These are phyloP conservation scores for Stramonita haemastoma DNA, from an alignment of 2,888 invertebrate species.

Conservation along the genomic window DNA sequence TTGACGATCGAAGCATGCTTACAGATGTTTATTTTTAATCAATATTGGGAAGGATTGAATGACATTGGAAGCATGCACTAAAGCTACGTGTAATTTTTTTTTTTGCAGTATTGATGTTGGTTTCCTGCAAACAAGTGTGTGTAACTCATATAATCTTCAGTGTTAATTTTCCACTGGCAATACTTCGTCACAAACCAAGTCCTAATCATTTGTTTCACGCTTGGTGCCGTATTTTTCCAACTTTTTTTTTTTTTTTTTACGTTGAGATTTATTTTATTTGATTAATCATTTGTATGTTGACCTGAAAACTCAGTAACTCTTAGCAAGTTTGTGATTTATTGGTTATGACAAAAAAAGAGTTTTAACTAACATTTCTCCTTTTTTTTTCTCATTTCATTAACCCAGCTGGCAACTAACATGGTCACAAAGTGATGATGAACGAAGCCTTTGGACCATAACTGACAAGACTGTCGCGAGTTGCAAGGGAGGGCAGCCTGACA, in stretches of 20 bases:
- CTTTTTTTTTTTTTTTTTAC: neutral
- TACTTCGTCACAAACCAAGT: slow-evolving; percentile 21
- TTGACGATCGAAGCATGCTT: slow-evolving; percentile 19
- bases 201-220: slow-evolving; percentile 3
- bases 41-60: neutral
- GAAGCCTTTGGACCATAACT: slow-evolving; percentile 30
- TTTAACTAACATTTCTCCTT: slow-evolving; percentile 35
- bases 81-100: neutral
- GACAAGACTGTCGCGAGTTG: slow-evolving; percentile 16
- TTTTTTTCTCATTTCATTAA: slow-evolving; percentile 47
- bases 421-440: slow-evolving; percentile 29
- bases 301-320: neutral
- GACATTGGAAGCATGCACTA: slow-evolving; percentile 19
- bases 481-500: slow-evolving; percentile 5
- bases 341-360: neutral
- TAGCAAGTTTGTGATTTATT: slow-evolving; percentile 20
- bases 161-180: neutral
- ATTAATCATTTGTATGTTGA: slow-evolving; percentile 32
- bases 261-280: slow-evolving; percentile 7
- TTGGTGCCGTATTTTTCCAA: slow-evolving; percentile 5
- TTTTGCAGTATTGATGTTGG: slow-evolving; percentile 12
- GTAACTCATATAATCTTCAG: slow-evolving; percentile 23
- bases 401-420: slow-evolving; percentile 51
- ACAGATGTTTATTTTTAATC: neutral
- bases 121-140: slow-evolving; percentile 37